phyloP scores from a whole-genome alignment of 2,113 vertebrate genomes.

The Pterocles orientalis region DNA sequence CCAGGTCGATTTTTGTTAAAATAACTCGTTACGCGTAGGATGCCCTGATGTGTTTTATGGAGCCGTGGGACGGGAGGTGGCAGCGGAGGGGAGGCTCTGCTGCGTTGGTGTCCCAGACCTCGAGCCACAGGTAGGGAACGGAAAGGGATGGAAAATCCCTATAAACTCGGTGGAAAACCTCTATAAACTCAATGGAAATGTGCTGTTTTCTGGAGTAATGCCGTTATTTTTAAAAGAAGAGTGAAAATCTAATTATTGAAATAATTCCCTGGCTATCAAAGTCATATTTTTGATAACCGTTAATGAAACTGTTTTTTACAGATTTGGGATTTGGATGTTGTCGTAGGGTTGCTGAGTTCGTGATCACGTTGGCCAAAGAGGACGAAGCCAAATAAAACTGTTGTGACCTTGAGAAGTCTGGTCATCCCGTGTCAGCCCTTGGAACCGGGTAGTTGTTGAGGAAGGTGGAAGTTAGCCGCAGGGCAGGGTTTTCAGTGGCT shows the following conservation, averaged over 20 bases:
- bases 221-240: too few species aligned
- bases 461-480: neutral
- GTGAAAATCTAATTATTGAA: too few species aligned
- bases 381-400: neutral
- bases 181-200: accelerated
- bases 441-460: neutral
- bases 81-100: neutral
- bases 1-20: too few species aligned
- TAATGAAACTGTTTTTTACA: accelerated
- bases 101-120: neutral
- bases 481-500: neutral
- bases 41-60: neutral
- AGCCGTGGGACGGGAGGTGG: accelerated
- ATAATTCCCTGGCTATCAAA: neutral
- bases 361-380: too few species aligned
- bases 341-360: too few species aligned
- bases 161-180: too few species aligned
- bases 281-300: accelerated
- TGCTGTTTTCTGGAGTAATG: neutral
- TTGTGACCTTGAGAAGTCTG: neutral
- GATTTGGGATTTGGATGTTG: accelerated
- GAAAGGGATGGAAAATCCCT: too few species aligned
- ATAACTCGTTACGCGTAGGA: too few species aligned
- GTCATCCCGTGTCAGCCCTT: neutral
- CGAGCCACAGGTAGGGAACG: too few species aligned